Percentiles rank a stretch among this genome's conserved stretches.
These are phyloP conservation scores for Pantelozetes paolii DNA, from an alignment of 2,888 invertebrate species.

Conservation along the genomic window DNA sequence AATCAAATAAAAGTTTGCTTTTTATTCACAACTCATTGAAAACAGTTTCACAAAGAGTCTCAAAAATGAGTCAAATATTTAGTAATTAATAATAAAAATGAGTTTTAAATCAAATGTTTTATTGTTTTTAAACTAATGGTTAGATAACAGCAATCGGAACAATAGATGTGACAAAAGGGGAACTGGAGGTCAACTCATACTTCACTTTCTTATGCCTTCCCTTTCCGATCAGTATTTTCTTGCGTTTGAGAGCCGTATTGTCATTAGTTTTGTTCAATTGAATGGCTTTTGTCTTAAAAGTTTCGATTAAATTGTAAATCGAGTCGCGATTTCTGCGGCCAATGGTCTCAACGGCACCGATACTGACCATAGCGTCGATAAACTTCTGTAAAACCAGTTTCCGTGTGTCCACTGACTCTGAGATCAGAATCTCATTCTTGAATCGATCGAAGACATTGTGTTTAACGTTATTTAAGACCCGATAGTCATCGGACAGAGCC, in stretches of 20 bases:
- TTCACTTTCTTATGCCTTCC: constrained; percentile 33
- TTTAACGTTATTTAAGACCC: background rate
- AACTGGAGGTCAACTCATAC: constrained; percentile 22
- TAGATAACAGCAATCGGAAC: constrained; percentile 32
- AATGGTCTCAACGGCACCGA: background rate
- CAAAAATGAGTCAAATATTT: no score
- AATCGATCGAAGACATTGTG: constrained; percentile 33
- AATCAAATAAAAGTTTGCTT: no score
- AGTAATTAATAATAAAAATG: background rate
- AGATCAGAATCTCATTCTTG: constrained; percentile 5
- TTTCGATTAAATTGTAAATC: constrained; percentile 8
- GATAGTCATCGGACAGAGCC: constrained; percentile 23
- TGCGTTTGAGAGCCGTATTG: constrained; percentile 24
- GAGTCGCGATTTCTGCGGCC: constrained; percentile 8
- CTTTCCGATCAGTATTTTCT: constrained; percentile 21
- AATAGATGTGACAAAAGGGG: constrained; percentile 38
- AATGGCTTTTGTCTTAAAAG: constrained; percentile 7
- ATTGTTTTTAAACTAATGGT: no score
- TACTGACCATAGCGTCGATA: background rate
- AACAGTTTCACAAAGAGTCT: no score
- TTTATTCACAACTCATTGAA: no score
- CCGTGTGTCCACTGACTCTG: constrained; percentile 11
- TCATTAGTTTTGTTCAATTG: constrained; percentile 26
- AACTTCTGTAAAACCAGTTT: background rate
- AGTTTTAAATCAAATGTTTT: background rate